phyloP scores from a whole-genome alignment of 1,140 invertebrate genomes.

The Muscidifurax raptorellus region DNA sequence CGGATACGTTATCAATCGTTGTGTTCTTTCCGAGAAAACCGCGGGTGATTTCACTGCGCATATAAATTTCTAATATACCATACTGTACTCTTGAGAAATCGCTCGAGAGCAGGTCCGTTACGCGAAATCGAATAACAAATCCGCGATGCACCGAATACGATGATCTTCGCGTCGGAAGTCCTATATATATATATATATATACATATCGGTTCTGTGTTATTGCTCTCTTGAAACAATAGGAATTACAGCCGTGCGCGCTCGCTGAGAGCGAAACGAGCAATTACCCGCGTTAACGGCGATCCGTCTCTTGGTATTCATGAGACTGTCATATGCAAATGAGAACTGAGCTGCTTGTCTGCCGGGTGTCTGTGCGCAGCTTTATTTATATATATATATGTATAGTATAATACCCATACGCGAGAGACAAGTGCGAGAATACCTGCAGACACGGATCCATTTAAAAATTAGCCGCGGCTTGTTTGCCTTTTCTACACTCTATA shows the following conservation, averaged over 20 bases:
- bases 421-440: background rate
- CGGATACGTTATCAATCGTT: too few relatives aligned
- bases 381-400: background rate
- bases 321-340: conserved; percentile 19
- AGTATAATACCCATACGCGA: too few relatives aligned
- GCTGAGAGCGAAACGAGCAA: conserved; percentile 31
- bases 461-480: conserved; percentile 13
- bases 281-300: conserved; percentile 7
- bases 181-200: too few relatives aligned
- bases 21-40: too few relatives aligned
- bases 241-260: background rate
- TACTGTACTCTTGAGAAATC: background rate
- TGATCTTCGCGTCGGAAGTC: background rate
- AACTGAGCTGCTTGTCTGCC: background rate
- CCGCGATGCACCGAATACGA: background rate
- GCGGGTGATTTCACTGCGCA: too few relatives aligned
- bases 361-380: background rate
- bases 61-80: too few relatives aligned
- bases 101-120: background rate
- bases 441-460: background rate
- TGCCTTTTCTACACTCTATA: background rate
- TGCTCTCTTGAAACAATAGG: background rate
- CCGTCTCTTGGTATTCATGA: conserved; percentile 5
- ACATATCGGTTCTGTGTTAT: background rate
- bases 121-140: background rate